phyloP scores from a whole-genome alignment of 2,888 invertebrate genomes.

The Seira sanloemensis region DNA sequence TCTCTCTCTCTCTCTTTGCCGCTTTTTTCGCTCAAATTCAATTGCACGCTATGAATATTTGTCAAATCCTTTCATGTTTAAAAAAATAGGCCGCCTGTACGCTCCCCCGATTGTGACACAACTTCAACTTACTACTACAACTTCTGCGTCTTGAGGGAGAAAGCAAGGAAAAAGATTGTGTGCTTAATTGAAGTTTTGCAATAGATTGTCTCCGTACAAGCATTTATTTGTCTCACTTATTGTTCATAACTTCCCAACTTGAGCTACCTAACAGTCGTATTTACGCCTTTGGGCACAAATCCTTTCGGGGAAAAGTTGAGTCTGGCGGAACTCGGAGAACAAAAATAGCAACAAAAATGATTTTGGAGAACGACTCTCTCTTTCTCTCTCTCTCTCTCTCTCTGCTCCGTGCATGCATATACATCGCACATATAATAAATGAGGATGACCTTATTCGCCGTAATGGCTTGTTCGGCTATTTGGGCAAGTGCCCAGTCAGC shows the following conservation, averaged over 20 bases:
- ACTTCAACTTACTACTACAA: too few relatives aligned
- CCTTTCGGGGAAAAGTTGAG: neutral
- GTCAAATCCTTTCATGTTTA: too few relatives aligned
- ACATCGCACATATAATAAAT: neutral
- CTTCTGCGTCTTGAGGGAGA: too few relatives aligned
- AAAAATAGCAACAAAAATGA: neutral
- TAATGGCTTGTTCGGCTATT: constrained; percentile 49
- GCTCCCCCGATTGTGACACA: too few relatives aligned
- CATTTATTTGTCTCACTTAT: neutral
- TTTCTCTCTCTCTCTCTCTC: too few relatives aligned
- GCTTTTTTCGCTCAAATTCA: too few relatives aligned
- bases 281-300: neutral
- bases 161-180: neutral
- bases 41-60: too few relatives aligned
- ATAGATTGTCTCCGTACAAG: neutral
- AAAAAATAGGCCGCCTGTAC: too few relatives aligned
- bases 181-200: neutral
- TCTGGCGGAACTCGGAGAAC: neutral
- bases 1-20: too few relatives aligned
- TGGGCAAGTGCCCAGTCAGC: constrained; percentile 61
- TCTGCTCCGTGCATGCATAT: neutral
- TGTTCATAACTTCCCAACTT: neutral
- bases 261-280: neutral
- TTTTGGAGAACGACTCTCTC: neutral
- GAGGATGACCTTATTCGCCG: neutral